A percentile compares a stretch with the other conserved stretches of the same genome.
These are phyloP conservation scores for Apogon talboti DNA, from an alignment of 2,797 vertebrate species.

Conservation along the genomic window DNA sequence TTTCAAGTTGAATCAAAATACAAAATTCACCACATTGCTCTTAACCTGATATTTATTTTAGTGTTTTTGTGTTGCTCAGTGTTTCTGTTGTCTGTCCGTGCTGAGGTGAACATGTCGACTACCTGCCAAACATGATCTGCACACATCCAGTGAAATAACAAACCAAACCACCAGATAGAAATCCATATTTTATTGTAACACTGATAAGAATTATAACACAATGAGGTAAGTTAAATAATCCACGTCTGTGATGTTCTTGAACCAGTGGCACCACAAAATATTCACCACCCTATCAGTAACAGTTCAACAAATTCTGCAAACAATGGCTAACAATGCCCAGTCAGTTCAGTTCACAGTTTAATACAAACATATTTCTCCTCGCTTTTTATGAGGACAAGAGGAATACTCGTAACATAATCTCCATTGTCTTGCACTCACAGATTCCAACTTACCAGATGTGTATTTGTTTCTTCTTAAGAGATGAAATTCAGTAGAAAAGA, in stretches of 20 bases:
- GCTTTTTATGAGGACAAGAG: conserved; percentile 55
- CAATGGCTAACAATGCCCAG: conserved; percentile 56
- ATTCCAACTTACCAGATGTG: conserved; percentile 60
- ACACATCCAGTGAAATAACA: conserved; percentile 1
- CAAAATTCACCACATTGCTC: too few species aligned
- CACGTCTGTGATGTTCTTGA: conserved; percentile 82
- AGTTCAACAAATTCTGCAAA: conserved; percentile 73
- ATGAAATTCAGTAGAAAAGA: conserved; percentile 75
- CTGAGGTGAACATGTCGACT: neutral
- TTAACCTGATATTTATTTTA: too few species aligned
- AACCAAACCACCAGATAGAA: conserved; percentile 77
- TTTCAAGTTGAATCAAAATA: too few species aligned
- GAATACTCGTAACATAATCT: conserved; percentile 54
- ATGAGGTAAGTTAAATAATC: conserved; percentile 95
- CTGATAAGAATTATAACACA: conserved; percentile 92
- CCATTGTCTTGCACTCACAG: conserved; percentile 51
- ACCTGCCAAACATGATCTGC: neutral
- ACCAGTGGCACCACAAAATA: conserved; percentile 77
- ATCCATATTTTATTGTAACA: conserved; percentile 93
- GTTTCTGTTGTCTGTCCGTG: neutral
- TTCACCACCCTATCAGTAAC: conserved; percentile 70
- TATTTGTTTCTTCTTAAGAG: conserved; percentile 55
- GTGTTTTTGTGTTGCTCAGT: neutral
- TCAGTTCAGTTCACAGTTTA: conserved; percentile 66
- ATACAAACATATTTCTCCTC: conserved; percentile 67